phyloP scores from a whole-genome alignment of 2,888 invertebrate genomes.

The Yponomeuta evonymella region DNA sequence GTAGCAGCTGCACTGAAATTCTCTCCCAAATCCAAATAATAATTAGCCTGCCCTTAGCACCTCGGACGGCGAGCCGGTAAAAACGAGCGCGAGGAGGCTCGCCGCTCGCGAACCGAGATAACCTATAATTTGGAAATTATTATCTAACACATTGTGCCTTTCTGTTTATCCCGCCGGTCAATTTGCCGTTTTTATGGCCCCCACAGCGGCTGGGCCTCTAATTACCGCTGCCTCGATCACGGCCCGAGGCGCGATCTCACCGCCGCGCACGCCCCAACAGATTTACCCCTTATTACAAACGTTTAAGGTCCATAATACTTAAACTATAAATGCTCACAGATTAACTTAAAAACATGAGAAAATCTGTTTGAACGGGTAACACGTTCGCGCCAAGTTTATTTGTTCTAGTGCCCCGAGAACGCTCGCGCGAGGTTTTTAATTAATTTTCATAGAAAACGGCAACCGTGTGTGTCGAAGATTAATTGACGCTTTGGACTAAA shows the following conservation, averaged over 20 bases:
- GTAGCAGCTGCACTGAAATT: slow-evolving; percentile 74
- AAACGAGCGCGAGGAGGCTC: slow-evolving; percentile 46
- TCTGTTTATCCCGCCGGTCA: slow-evolving; percentile 77
- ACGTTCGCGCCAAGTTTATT: slow-evolving; percentile 66
- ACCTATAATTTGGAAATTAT: slow-evolving; percentile 77
- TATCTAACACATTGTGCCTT: slow-evolving; percentile 77
- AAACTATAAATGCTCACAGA: slow-evolving; percentile 25
- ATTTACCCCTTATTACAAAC: slow-evolving; percentile 29
- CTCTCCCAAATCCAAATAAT: slow-evolving; percentile 73
- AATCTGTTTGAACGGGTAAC: slow-evolving; percentile 61
- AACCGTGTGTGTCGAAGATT: background rate
- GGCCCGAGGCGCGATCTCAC: slow-evolving; percentile 55
- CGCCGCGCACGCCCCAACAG: slow-evolving; percentile 21
- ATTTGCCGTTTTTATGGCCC: slow-evolving; percentile 76
- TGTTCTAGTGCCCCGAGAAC: slow-evolving; percentile 57
- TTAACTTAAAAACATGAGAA: slow-evolving; percentile 63
- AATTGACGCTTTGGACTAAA: slow-evolving; percentile 2
- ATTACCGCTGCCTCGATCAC: slow-evolving; percentile 73
- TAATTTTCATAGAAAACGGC: slow-evolving; percentile 31
- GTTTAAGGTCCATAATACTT: slow-evolving; percentile 32
- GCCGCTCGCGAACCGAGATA: slow-evolving; percentile 64
- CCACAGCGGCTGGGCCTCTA: slow-evolving; percentile 73
- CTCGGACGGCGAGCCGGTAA: slow-evolving; percentile 66
- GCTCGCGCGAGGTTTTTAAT: slow-evolving; percentile 45
- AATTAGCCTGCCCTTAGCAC: slow-evolving; percentile 76